These are phyloP conservation scores for Eclectus roratus DNA, from an alignment of 2,113 vertebrate species.

Conservation along the genomic window DNA sequence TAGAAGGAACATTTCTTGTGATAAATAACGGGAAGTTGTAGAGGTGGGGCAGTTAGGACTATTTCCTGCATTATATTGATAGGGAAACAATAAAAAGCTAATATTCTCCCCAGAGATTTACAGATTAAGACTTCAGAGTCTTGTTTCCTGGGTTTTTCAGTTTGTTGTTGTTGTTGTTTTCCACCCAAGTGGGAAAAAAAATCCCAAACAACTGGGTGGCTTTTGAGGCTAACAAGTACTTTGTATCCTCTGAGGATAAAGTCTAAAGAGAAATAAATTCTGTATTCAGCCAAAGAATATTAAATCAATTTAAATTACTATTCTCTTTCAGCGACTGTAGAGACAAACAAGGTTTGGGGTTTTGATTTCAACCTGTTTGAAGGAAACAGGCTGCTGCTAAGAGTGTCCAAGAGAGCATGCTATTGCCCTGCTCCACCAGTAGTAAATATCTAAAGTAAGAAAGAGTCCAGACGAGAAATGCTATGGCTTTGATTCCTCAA, in stretches of 20 bases:
- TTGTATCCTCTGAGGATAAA: neutral
- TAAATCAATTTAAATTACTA: neutral
- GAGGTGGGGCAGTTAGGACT: neutral
- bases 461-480: neutral
- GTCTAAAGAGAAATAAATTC: neutral
- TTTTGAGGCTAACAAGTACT: neutral
- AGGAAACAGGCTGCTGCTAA: neutral
- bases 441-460: neutral
- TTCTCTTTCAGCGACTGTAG: neutral
- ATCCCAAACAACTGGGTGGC: neutral
- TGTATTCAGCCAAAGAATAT: neutral
- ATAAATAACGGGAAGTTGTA: slow-evolving; percentile 27
- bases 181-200: neutral
- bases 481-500: neutral
- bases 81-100: slow-evolving; percentile 35
- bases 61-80: slow-evolving; percentile 20
- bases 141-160: neutral
- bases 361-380: neutral
- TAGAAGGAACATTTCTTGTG: neutral
- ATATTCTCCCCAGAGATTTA: neutral
- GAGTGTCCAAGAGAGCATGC: neutral
- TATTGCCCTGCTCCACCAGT: neutral
- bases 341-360: neutral
- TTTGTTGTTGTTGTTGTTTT: neutral
- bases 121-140: neutral